These are phyloP conservation scores for Psammodynastes pulverulentus DNA, from an alignment of 2,113 vertebrate species.

Conservation along the genomic window DNA sequence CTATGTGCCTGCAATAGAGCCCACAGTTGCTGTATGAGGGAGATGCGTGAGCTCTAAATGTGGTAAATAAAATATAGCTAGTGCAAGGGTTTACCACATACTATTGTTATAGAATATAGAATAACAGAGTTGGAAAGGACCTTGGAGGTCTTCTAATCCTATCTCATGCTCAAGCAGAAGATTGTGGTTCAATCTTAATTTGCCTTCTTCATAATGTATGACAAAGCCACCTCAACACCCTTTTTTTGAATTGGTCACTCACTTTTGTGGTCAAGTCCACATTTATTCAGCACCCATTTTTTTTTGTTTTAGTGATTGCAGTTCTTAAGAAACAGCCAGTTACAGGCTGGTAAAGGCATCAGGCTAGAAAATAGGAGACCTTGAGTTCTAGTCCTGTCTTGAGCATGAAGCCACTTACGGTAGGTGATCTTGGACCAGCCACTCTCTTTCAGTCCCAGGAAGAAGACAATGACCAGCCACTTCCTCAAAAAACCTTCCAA, in stretches of 20 bases:
- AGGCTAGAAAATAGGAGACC: background rate
- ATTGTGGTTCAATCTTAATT: background rate
- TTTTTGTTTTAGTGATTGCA: background rate
- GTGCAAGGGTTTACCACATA: background rate
- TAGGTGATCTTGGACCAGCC: background rate
- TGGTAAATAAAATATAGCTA: no score
- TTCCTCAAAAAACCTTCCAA: background rate
- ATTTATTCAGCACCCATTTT: background rate
- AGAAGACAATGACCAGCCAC: background rate
- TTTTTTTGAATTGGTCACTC: background rate
- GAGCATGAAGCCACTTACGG: background rate
- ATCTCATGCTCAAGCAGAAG: no score
- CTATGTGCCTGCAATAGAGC: background rate
- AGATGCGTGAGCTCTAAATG: no score
- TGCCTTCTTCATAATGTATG: background rate
- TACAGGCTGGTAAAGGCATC: background rate
- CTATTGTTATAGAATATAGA: background rate
- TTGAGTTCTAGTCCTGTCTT: background rate
- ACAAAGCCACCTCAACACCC: background rate
- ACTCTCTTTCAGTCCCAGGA: background rate
- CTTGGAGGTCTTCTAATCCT: no score
- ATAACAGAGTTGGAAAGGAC: no score
- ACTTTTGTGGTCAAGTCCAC: background rate
- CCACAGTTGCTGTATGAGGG: no score
- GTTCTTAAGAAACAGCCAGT: background rate